Conservation (phyloP, 2,113 vertebrate genomes). For the Silurus asotus region DNA sequence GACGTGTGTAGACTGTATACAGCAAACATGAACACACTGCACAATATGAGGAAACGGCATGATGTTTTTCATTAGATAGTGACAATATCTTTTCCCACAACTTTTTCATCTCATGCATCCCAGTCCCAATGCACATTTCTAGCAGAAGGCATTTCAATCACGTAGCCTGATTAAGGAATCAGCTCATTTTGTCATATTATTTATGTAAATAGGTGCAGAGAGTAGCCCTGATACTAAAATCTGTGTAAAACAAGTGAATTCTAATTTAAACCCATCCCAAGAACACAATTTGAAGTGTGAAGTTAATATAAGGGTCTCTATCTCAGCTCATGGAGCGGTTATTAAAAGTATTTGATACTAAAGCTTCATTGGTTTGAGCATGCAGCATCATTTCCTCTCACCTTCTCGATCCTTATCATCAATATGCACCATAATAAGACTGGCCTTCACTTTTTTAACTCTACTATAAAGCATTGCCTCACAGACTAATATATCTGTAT, state of each 20-base stretch:
- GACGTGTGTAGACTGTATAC: not conserved
- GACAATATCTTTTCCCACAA: not conserved
- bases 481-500: constrained; percentile 46
- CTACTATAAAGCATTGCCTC: constrained; percentile 53
- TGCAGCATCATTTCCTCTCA: not conserved
- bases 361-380: not conserved
- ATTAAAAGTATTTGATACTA: not conserved
- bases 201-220: not conserved
- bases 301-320: not conserved
- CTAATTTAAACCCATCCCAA: not conserved
- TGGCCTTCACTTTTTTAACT: constrained; percentile 48
- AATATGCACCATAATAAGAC: constrained; percentile 36
- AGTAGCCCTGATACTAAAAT: not conserved
- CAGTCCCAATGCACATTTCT: not conserved
- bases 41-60: not conserved
- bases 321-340: not conserved
- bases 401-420: constrained; percentile 32
- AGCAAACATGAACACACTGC: not conserved
- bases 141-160: not conserved
- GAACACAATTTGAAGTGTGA: not conserved
- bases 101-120: not conserved
- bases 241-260: not conserved
- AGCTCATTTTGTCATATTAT: not conserved
- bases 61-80: not conserved
- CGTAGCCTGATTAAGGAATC: not conserved